Conservation (phyloP, 2,888 invertebrate species). For the Diplazon laetatorius region DNA sequence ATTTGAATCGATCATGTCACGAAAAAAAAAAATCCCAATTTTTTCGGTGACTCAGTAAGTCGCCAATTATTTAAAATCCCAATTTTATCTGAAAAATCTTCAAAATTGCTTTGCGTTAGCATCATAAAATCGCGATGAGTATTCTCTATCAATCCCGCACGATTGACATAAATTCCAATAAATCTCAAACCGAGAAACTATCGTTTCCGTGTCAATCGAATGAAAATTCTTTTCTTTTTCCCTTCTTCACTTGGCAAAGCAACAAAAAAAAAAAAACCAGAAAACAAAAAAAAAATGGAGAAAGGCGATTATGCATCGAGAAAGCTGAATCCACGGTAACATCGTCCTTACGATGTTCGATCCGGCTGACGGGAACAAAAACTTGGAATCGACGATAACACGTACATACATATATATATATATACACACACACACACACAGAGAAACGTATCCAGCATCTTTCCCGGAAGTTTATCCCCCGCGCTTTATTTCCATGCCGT, state of each 20-base stretch:
- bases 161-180: neutral
- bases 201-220: conserved; percentile 4
- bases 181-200: neutral
- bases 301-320: conserved; percentile 8
- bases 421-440: too few species aligned
- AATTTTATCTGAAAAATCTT: too few species aligned
- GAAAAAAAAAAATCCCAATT: too few species aligned
- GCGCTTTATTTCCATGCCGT: conserved; percentile 49
- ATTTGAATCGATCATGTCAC: too few species aligned
- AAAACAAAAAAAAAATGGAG: neutral
- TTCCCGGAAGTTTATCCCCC: conserved; percentile 52
- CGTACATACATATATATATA: too few species aligned
- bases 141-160: too few species aligned
- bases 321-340: neutral
- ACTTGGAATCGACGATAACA: neutral
- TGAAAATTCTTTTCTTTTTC: neutral
- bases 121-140: too few species aligned
- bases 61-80: too few species aligned
- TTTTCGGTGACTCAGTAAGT: too few species aligned
- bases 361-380: neutral
- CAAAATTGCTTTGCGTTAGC: too few species aligned
- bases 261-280: too few species aligned
- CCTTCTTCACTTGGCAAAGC: too few species aligned
- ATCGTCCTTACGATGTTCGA: neutral
- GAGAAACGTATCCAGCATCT: conserved; percentile 7